These are phyloP conservation scores for Ardeotis arabs DNA, from an alignment of 2,113 vertebrate species.

Conservation along the genomic window DNA sequence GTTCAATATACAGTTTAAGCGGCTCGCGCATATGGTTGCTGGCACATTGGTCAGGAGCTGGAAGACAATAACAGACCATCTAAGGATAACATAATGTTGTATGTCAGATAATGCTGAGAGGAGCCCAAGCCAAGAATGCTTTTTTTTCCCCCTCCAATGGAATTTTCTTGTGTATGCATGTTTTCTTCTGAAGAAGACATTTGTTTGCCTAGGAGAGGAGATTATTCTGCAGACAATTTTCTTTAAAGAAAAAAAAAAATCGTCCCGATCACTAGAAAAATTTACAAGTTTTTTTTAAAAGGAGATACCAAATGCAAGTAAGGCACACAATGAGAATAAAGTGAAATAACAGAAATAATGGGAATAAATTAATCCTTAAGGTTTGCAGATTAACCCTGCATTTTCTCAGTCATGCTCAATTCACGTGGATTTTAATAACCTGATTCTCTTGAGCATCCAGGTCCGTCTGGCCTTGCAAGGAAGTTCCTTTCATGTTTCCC, in stretches of 20 bases:
- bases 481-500: neutral
- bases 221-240: conserved; percentile 14
- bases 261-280: neutral
- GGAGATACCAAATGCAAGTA: neutral
- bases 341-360: neutral
- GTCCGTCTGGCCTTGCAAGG: neutral
- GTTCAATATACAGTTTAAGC: neutral
- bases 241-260: neutral
- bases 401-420: neutral
- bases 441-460: neutral
- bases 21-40: neutral
- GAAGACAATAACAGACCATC: conserved; percentile 35
- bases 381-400: neutral
- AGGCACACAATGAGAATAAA: neutral
- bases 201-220: conserved; percentile 3
- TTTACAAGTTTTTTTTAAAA: neutral
- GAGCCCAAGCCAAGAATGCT: neutral
- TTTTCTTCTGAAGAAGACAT: neutral
- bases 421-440: neutral
- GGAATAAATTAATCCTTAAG: neutral
- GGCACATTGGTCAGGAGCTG: neutral
- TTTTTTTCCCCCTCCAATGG: neutral
- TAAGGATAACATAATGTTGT: conserved; percentile 22
- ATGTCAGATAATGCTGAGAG: neutral
- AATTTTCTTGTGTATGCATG: neutral